Evolutionary conservation across 1,140 invertebrate genomes (phyloP).

Genomic region (Drosophila lacteicornis): DNA sequence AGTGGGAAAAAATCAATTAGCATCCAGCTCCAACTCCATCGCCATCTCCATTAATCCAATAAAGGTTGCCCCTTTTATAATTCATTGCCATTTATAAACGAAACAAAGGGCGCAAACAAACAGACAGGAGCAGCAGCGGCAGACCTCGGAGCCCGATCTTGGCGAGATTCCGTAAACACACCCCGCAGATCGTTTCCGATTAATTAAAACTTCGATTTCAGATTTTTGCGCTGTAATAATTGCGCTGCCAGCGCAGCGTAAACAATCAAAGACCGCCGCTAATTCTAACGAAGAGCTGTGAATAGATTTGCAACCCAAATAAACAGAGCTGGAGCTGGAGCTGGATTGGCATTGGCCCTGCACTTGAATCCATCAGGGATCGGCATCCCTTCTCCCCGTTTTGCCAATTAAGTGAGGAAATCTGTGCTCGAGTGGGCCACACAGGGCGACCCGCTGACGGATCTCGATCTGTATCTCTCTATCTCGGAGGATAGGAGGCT

Average conservation of each 20-base stretch:
- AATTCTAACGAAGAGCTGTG: slow-evolving; percentile 75
- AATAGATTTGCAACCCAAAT: slow-evolving; percentile 81
- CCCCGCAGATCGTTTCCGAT: slow-evolving; percentile 17
- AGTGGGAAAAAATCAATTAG: slow-evolving; percentile 63
- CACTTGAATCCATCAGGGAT: slow-evolving; percentile 71
- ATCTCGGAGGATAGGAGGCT: no score
- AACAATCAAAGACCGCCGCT: slow-evolving; percentile 62
- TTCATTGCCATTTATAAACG: slow-evolving; percentile 40
- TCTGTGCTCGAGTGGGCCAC: slow-evolving; percentile 70
- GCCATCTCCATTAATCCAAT: slow-evolving; percentile 39
- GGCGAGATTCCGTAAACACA: slow-evolving; percentile 42
- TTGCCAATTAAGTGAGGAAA: slow-evolving; percentile 78
- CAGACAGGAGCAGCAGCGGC: slow-evolving; percentile 13
- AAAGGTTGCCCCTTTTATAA: slow-evolving; percentile 26
- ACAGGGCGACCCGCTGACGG: slow-evolving; percentile 46
- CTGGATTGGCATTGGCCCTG: slow-evolving; percentile 45
- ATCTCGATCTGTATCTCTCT: slow-evolving; percentile 19
- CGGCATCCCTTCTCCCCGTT: slow-evolving; percentile 14
- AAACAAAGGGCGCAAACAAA: slow-evolving; percentile 18
- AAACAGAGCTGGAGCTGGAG: slow-evolving; percentile 48
- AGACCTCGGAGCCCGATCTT: slow-evolving; percentile 19
- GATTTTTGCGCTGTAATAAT: slow-evolving; percentile 65
- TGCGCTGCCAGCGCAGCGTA: slow-evolving; percentile 57
- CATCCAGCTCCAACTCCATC: neutral
- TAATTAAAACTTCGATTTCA: slow-evolving; percentile 48